Conservation (phyloP, 2,113 vertebrate genomes). For the Trogon surrucura region DNA sequence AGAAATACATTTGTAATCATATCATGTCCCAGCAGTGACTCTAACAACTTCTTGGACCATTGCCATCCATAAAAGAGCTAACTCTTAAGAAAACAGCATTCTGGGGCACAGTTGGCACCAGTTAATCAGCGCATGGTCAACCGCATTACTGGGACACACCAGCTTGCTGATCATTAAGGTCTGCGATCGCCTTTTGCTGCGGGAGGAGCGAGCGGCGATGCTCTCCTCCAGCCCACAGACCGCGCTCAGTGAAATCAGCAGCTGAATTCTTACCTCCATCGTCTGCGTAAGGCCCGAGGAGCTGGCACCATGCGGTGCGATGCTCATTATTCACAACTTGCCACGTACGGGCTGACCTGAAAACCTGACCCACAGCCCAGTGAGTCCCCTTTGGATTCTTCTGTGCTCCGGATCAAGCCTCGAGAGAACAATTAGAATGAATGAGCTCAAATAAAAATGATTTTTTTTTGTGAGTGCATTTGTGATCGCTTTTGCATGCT, state of each 20-base stretch:
- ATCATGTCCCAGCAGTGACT: not conserved
- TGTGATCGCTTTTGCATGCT: not conserved
- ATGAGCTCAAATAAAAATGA: not conserved
- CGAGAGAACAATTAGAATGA: slow-evolving; percentile 10
- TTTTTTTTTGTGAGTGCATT: not conserved
- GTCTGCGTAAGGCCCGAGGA: not conserved
- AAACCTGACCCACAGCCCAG: slow-evolving; percentile 16
- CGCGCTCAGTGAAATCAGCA: not conserved
- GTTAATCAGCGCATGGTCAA: not conserved
- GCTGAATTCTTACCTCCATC: not conserved
- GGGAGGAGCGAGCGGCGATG: not conserved
- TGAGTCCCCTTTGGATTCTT: not conserved
- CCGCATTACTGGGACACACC: not conserved
- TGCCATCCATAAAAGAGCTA: not conserved
- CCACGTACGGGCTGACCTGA: not conserved
- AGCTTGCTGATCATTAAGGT: not conserved
- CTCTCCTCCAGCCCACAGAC: not conserved
- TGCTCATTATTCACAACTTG: slow-evolving; percentile 19
- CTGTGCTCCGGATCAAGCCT: not conserved
- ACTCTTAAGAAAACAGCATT: not conserved
- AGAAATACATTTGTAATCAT: not conserved
- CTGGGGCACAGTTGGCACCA: not conserved
- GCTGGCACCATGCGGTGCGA: not conserved
- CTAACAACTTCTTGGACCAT: not conserved
- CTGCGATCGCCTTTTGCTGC: not conserved